Evolutionary conservation across 2,888 invertebrate genomes (phyloP).

Genomic region (Zygogramma bicolorata): DNA sequence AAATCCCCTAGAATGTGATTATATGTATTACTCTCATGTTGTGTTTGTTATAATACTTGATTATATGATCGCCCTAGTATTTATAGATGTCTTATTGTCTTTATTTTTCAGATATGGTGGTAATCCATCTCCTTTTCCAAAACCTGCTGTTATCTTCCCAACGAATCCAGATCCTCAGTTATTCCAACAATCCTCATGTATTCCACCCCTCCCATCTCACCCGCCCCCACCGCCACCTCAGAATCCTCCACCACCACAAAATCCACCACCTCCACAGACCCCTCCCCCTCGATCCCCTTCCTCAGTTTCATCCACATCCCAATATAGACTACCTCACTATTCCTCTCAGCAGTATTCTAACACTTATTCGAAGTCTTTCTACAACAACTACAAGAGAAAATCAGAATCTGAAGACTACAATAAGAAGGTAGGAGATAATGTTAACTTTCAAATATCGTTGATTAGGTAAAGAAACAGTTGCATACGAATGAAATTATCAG

Average conservation of each 20-base stretch:
- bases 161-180: background rate
- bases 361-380: background rate
- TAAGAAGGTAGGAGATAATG: background rate
- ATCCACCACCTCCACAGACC: conserved; percentile 12
- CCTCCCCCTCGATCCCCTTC: background rate
- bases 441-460: no score
- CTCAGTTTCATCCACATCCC: background rate
- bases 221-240: conserved; percentile 14
- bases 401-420: background rate
- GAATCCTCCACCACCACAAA: conserved; percentile 9
- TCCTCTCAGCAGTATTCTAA: background rate
- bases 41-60: no score
- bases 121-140: background rate
- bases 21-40: no score
- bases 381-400: background rate
- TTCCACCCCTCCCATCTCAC: conserved; percentile 6
- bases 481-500: no score
- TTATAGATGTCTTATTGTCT: background rate
- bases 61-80: no score
- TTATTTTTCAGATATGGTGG: background rate
- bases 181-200: background rate
- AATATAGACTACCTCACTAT: background rate
- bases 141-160: background rate
- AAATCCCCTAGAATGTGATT: no score
- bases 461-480: no score